Conservation (phyloP, 2,797 vertebrate species). For the Dryobates pubescens region DNA sequence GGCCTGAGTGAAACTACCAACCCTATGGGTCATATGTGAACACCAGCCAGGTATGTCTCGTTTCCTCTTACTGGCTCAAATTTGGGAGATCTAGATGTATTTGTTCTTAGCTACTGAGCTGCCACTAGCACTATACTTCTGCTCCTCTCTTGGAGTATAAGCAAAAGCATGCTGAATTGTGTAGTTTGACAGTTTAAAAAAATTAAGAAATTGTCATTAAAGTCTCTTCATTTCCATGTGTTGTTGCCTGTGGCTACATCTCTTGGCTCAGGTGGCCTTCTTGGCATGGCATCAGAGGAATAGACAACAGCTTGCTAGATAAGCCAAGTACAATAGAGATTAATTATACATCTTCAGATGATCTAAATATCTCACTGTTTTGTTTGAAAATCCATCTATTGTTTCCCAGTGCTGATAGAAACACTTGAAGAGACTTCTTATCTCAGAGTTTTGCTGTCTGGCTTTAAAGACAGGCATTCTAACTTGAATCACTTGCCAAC, state of each 20-base stretch:
- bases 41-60: slow-evolving; percentile 79
- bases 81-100: rapidly evolving
- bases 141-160: background rate
- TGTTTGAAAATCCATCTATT: slow-evolving; percentile 1
- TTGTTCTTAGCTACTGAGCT: background rate
- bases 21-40: slow-evolving; percentile 98
- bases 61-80: rapidly evolving
- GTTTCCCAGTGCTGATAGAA: background rate
- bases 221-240: background rate
- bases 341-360: slow-evolving; percentile 29
- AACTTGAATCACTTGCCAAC: rapidly evolving
- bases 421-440: background rate
- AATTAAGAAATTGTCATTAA: background rate
- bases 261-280: slow-evolving; percentile 59
- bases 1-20: slow-evolving; percentile 94
- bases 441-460: background rate
- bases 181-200: background rate
- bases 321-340: slow-evolving; percentile 20
- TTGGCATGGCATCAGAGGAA: slow-evolving; percentile 45
- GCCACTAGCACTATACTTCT: background rate
- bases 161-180: background rate
- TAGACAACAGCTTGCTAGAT: slow-evolving; percentile 31
- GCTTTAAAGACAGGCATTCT: background rate
- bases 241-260: slow-evolving; percentile 19
- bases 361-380: slow-evolving; percentile 2